Evolutionary conservation across 2,888 invertebrate species (phyloP), one percentile per base, ranked within the genome.

Genomic region (Diplolepis rosae): DNA sequence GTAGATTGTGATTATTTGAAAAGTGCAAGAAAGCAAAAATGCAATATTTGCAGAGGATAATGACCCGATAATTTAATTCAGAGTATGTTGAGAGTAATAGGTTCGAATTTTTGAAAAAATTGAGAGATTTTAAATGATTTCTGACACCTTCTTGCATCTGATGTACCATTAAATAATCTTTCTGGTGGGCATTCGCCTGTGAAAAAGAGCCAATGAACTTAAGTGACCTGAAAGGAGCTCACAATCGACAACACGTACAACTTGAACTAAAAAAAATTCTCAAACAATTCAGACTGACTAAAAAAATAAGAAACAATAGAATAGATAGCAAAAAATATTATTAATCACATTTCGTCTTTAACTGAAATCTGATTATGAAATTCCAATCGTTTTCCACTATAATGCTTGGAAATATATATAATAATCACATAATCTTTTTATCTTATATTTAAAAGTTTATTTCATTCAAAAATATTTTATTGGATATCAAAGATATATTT

Each of bases 141-240:
- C 28, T 15, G n/a, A 28, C 7, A 52, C n/a, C n/a, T 7, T 28
- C 27, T 24, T 52, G 27, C 28, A 27, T 52, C 39, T 61, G 4
- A 13, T 39, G 24, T 11, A 22, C n/a, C 35, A 61, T 61, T 39
- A 18, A 45, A 54, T 27, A 61, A 39, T 61, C 61, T 61, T 39
- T 24, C 24, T 61, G 39, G 61, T 27, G 61, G 24, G 39, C 61
- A 61, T 61, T 69, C 77, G 74, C 71, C 76, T 73, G 77, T 76
- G 81, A 80, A 82, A 82, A 84, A 82, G 82, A 84, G 83, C 83
- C 84, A 85, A 84, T 83, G 84, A 85, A 85, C 84, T 83, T 84
- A 81, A 83, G 79, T 84, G 83, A 84, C 84, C 84, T 79, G 76
- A 75, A 76, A 76, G 76, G 79, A 77, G 77, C 72, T 69, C 75